A percentile compares a stretch with the other conserved stretches of the same genome.
Evolutionary conservation across 2,888 invertebrate species (phyloP).

Genomic region (Drosophila pegasa): DNA sequence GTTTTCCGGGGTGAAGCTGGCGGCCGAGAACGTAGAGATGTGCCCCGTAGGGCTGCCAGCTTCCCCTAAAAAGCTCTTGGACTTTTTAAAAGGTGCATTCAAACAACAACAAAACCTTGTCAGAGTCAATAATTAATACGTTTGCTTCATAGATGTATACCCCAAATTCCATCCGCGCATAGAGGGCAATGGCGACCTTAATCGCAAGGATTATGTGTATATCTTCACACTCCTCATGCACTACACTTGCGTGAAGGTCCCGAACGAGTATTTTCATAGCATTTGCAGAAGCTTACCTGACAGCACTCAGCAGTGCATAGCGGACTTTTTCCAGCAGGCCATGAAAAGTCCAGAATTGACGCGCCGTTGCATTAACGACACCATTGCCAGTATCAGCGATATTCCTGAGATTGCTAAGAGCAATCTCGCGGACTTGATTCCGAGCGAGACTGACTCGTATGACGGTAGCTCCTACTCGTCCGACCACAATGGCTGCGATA

Average conservation of each 20-base stretch:
- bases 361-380: slow-evolving; percentile 67
- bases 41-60: too few species aligned
- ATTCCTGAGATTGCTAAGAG: not conserved
- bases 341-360: slow-evolving; percentile 61
- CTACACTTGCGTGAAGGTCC: slow-evolving; percentile 81
- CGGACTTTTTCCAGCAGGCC: slow-evolving; percentile 75
- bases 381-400: slow-evolving; percentile 62
- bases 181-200: slow-evolving; percentile 72
- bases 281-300: slow-evolving; percentile 79
- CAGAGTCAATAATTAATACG: not conserved
- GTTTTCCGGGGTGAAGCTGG: slow-evolving; percentile 21
- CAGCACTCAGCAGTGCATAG: slow-evolving; percentile 73
- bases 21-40: too few species aligned
- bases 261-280: slow-evolving; percentile 77
- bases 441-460: not conserved
- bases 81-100: slow-evolving; percentile 77
- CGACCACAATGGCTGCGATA: not conserved
- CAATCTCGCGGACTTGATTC: not conserved
- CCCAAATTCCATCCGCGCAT: slow-evolving; percentile 71
- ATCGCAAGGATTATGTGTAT: slow-evolving; percentile 82
- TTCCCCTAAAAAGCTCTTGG: too few species aligned
- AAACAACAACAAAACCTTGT: not conserved
- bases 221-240: slow-evolving; percentile 83
- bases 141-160: slow-evolving; percentile 70
- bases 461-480: not conserved